Evolutionary conservation across 2,797 vertebrate species (phyloP).

Genomic region (Manis pentadactyla): DNA sequence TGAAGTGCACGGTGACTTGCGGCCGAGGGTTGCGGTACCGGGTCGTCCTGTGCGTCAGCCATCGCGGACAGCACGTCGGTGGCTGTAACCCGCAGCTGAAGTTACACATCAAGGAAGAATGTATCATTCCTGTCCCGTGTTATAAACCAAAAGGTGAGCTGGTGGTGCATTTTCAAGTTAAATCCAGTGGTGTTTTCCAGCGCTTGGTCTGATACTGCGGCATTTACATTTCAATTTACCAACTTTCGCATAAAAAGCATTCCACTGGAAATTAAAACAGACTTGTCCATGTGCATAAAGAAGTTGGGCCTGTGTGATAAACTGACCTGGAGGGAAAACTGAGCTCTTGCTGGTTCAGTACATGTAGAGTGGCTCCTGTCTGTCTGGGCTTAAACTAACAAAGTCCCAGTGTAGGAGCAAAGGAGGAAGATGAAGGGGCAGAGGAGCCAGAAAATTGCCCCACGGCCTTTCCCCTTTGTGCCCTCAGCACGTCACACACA

Average conservation of each 20-base stretch:
- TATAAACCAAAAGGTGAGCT: slow-evolving; percentile 93
- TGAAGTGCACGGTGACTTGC: slow-evolving; percentile 96
- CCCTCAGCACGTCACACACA: too few species aligned
- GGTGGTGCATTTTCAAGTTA: too few species aligned
- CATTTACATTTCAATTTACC: background rate
- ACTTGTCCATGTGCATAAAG: background rate
- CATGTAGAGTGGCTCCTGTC: background rate
- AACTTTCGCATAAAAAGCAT: background rate
- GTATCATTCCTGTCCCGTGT: slow-evolving; percentile 92
- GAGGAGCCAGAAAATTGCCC: background rate
- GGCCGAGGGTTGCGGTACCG: slow-evolving; percentile 94
- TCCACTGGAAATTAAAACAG: background rate
- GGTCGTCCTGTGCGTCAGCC: slow-evolving; percentile 95
- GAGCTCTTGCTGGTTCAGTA: background rate
- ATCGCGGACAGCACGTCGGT: slow-evolving; percentile 93
- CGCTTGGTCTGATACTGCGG: background rate
- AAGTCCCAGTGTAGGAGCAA: background rate
- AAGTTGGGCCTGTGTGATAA: background rate
- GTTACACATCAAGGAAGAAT: slow-evolving; percentile 96
- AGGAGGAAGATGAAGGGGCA: background rate
- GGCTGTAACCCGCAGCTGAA: slow-evolving; percentile 93
- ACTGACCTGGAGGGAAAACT: background rate
- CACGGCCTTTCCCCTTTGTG: background rate
- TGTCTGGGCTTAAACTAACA: background rate
- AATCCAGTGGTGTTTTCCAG: background rate